phyloP scores from a whole-genome alignment of 2,888 invertebrate genomes.

The Tridacna gigas region DNA sequence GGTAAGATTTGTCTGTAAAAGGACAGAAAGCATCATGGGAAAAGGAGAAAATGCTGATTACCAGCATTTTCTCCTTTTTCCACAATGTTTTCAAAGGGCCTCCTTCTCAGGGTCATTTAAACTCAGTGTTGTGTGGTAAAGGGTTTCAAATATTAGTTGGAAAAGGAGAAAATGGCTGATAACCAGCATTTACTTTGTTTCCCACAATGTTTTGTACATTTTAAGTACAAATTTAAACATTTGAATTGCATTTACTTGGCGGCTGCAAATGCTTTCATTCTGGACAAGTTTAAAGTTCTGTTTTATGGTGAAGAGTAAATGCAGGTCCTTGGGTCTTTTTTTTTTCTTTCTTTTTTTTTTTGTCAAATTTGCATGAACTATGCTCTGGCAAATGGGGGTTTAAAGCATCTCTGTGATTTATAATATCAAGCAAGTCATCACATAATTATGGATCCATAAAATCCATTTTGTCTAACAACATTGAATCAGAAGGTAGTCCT shows the following conservation, averaged over 20 bases:
- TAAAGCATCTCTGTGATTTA: too few species aligned
- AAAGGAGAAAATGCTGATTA: conserved; percentile 1
- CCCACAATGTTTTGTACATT: too few species aligned
- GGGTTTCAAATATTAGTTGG: too few species aligned
- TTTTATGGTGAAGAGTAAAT: background rate
- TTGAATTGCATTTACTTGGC: too few species aligned
- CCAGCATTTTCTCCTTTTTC: background rate
- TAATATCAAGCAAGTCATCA: too few species aligned
- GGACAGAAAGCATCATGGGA: background rate
- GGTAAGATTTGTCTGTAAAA: background rate
- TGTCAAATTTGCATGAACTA: background rate
- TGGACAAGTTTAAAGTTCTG: conserved; percentile 1
- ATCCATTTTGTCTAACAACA: too few species aligned
- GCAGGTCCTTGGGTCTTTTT: background rate
- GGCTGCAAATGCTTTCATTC: background rate
- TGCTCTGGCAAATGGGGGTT: background rate
- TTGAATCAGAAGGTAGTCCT: too few species aligned
- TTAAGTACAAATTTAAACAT: too few species aligned
- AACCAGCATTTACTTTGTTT: too few species aligned
- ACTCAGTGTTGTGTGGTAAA: too few species aligned
- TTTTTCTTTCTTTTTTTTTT: background rate
- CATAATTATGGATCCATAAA: too few species aligned
- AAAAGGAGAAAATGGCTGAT: too few species aligned
- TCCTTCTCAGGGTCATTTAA: background rate
- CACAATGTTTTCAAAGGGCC: background rate